Base-by-base conservation (phyloP, 2,797 vertebrate species). In the Falco concolor region DNA sequence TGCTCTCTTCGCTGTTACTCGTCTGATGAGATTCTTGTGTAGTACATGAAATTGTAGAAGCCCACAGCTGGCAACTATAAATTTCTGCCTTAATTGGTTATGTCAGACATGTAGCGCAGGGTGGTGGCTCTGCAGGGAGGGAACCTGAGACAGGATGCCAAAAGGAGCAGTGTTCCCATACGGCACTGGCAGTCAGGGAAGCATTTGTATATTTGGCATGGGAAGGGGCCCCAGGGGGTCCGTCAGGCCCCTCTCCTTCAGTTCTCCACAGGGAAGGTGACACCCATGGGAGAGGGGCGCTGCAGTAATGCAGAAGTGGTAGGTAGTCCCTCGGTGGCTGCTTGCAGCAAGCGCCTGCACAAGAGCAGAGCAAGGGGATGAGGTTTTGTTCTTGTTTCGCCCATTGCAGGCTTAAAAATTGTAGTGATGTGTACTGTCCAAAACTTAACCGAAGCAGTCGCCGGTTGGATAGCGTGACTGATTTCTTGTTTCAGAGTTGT, bases 51-150 rank as follows among this genome's bases (percentile, higher is more conserved):
- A 90, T 2, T 61, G 75, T 91, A 96, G 90, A 90, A 90, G 89
- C 59, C 34, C 84, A 81, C 84, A 95, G 96, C 94, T 95, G 87
- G 91, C 27, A n/a, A 52, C 86, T 72, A 40, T 92, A 93, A 94
- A 94, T 92, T 94, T 84, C 78, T 69, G 70, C 85, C 86, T 64
- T 84, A 94, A 95, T 60, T 74, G 94, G 85, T 73, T 69, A 25
- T 74, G 86, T 89, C 91, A 79, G 95, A 77, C 60, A 4, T 7
- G 44, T 9, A 49, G 68, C 2, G 3, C 32, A 8, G 90, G 77
- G 73, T 16, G 36, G 38, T 12, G 53, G 87, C 74, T 77, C 79
- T 77, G 54, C 25, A 0, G 50, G 64, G 80, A 87, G 57, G 85
- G 79, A 89, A 83, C 70, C 68, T 19, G 94, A 94, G 89, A 24